Base-by-base conservation (phyloP, 1,140 invertebrate genomes). In the Penaeus vannamei region DNA sequence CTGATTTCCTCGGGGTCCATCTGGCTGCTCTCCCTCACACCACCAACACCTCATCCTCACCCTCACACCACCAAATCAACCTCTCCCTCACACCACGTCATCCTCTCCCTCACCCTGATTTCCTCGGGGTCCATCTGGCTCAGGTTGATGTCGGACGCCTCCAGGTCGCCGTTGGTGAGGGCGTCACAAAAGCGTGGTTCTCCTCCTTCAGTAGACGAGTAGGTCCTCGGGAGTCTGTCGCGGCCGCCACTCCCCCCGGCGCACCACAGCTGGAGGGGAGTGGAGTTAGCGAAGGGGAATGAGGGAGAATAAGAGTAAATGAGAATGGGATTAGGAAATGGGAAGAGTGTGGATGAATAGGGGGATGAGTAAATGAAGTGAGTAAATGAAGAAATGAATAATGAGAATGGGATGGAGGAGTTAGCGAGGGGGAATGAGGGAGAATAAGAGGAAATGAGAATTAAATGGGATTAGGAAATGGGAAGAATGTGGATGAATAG, bases 61-160 rank as follows among this genome's bases (percentile, higher is more conserved):
- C 10, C 42, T 46, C 10, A 46, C 36, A 2, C 36, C 36, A 42
- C 36, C 36, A 42, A 42, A 0, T n/a, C n/a, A n/a, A n/a, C n/a
- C n/a, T n/a, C n/a, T n/a, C 36, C 36, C 4, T 4, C 4, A 42
- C 4, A 42, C 8, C 36, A 42, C 36, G n/a, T n/a, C 14, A 8
- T 69, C 22, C 10, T 4, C 4, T 20, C 42, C 23, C 87, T 80
- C 5, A 89, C 87, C 60, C 82, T 79, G 42, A 89, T 89, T 36
- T 89, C 87, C 60, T 89, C 87, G 5, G 87, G 87, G 42, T 89
- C 87, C 87, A 89, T 89, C 60, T 89, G 87, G 59, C 87, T 89
- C 20, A 89, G 87, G 81, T 89, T 89, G 72, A 89, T 84, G 61
- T 89, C 87, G 1, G 87, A 89, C 4, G 87, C 87, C 53, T 89